Percentiles rank a stretch among this genome's conserved stretches.
Conservation (phyloP, 92 coral and sea anemone genomes). For the Chrysogorgia sp. region DNA sequence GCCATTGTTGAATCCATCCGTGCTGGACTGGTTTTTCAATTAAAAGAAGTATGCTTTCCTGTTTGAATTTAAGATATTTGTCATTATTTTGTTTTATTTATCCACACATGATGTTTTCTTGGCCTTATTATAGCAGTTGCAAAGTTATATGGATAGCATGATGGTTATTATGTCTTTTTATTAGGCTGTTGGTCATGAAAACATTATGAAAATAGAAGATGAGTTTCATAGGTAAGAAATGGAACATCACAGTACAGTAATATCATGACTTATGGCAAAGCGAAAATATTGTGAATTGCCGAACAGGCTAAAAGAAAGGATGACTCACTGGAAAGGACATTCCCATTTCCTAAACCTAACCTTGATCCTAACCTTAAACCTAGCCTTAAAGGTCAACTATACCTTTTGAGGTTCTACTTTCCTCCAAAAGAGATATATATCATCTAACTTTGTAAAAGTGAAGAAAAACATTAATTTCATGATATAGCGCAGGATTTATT, state of each 20-base stretch:
- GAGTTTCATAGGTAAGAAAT: constrained; percentile 68
- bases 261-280: not conserved
- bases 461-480: too few species aligned
- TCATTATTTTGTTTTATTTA: not conserved
- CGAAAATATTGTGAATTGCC: not conserved
- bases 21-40: constrained; percentile 96
- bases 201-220: constrained; percentile 79
- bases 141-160: not conserved
- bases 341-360: too few species aligned
- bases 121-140: not conserved
- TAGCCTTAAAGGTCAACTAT: too few species aligned
- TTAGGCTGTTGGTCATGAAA: constrained; percentile 78
- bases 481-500: too few species aligned
- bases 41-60: constrained; percentile 46
- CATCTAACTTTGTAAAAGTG: too few species aligned
- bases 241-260: not conserved
- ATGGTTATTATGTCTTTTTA: not conserved
- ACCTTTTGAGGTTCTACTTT: too few species aligned
- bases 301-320: too few species aligned
- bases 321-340: too few species aligned
- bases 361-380: too few species aligned
- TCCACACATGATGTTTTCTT: not conserved
- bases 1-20: constrained; percentile 96
- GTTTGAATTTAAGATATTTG: not conserved
- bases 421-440: too few species aligned